Evolutionary conservation across 2,888 invertebrate genomes (phyloP).

Genomic region (Spicauda simplicius): DNA sequence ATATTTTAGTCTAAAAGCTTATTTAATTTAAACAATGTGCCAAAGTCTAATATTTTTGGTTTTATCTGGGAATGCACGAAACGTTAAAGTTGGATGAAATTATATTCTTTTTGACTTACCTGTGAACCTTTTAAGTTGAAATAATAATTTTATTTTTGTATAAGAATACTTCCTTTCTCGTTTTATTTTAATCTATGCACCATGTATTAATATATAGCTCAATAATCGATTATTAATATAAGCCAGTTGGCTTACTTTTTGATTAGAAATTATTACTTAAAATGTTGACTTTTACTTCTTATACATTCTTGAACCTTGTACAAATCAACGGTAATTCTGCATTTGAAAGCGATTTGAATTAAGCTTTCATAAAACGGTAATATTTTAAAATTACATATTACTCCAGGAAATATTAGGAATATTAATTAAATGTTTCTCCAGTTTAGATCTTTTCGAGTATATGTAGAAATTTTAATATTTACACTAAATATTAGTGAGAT

Average conservation of each 20-base stretch:
- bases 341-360: neutral
- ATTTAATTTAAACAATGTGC: neutral
- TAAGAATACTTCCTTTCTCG: neutral
- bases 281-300: neutral
- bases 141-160: neutral
- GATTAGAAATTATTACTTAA: neutral
- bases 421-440: neutral
- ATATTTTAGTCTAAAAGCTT: neutral
- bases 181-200: neutral
- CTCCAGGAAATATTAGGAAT: neutral
- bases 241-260: neutral
- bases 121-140: no score
- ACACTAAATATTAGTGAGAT: constrained; percentile 44
- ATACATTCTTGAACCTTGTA: neutral
- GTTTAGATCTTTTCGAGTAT: constrained; percentile 9
- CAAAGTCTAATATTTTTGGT: neutral
- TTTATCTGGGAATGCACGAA: neutral
- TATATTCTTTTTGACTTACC: neutral
- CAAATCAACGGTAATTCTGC: neutral
- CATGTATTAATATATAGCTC: neutral
- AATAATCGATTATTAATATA: neutral
- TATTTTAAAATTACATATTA: neutral
- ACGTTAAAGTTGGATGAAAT: neutral
- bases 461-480: constrained; percentile 42
- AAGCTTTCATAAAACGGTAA: neutral